A percentile compares a stretch with the other conserved stretches of the same genome.
Evolutionary conservation across 1,140 invertebrate species (phyloP).

Genomic region (Eupristina koningsbergeri): DNA sequence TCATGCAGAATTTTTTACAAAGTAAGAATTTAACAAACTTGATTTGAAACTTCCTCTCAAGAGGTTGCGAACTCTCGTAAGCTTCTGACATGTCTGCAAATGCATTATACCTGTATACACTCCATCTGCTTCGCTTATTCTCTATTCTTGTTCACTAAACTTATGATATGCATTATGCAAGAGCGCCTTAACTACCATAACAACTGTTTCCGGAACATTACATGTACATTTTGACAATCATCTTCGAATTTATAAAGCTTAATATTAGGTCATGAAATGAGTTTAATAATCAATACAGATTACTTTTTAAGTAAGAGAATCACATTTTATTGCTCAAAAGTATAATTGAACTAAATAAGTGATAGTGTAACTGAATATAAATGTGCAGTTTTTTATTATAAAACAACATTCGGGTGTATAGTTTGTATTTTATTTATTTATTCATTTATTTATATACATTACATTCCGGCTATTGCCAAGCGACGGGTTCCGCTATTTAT

Average conservation of each 20-base stretch:
- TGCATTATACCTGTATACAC: neutral
- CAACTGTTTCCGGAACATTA: neutral
- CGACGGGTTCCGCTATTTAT: no score
- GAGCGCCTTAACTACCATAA: neutral
- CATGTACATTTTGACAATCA: neutral
- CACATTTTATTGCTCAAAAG: no score
- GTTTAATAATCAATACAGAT: no score
- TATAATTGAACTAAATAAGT: no score
- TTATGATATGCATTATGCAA: constrained; percentile 9
- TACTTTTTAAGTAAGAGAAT: no score
- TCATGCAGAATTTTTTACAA: neutral
- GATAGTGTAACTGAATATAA: no score
- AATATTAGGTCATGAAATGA: neutral
- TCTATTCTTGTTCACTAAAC: neutral
- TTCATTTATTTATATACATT: no score
- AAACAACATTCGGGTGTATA: no score
- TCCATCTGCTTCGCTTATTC: constrained; percentile 9
- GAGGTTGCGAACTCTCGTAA: neutral
- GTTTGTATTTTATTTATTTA: no score
- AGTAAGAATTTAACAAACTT: constrained; percentile 10
- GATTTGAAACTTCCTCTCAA: constrained; percentile 7
- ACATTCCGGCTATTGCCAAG: no score
- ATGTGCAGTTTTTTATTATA: no score
- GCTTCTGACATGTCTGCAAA: constrained; percentile 1
- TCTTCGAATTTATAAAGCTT: neutral